phyloP scores from a whole-genome alignment of 1,140 invertebrate genomes.

The Eulimnadia texana region DNA sequence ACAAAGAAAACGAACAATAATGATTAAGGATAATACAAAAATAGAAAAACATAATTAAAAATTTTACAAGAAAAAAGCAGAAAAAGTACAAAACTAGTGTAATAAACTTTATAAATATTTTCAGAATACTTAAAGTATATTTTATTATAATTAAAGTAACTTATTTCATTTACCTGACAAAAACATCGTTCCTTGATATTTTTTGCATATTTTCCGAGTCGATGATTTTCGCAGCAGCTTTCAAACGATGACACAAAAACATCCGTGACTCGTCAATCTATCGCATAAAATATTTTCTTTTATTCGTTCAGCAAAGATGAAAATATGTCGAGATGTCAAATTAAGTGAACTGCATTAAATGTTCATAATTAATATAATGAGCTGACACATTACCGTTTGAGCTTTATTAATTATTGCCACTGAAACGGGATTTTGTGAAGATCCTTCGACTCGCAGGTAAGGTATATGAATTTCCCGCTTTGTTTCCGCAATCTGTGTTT shows the following conservation, averaged over 20 bases:
- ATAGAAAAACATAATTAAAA: too few species aligned
- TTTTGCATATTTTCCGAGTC: not conserved
- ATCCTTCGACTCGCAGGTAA: slow-evolving; percentile 51
- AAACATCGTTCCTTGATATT: not conserved
- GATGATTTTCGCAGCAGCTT: not conserved
- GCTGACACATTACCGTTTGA: too few species aligned
- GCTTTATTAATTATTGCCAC: slow-evolving; percentile 52
- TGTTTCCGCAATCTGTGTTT: slow-evolving; percentile 1
- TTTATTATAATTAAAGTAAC: too few species aligned
- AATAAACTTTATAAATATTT: not conserved
- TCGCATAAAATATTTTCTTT: not conserved
- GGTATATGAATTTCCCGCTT: too few species aligned
- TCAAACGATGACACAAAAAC: not conserved
- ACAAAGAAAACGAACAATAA: too few species aligned
- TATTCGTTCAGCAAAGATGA: not conserved
- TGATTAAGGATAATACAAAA: too few species aligned
- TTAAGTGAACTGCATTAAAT: not conserved
- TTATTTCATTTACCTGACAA: too few species aligned
- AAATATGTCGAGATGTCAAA: not conserved
- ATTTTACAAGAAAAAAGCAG: slow-evolving; percentile 29
- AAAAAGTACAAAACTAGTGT: not conserved
- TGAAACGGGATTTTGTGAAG: slow-evolving; percentile 46
- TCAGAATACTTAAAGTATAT: too few species aligned
- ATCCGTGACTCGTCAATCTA: not conserved
- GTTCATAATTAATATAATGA: not conserved